These are phyloP conservation scores for Helostoma temminkii DNA, from an alignment of 2,797 vertebrate species.

Conservation along the genomic window DNA sequence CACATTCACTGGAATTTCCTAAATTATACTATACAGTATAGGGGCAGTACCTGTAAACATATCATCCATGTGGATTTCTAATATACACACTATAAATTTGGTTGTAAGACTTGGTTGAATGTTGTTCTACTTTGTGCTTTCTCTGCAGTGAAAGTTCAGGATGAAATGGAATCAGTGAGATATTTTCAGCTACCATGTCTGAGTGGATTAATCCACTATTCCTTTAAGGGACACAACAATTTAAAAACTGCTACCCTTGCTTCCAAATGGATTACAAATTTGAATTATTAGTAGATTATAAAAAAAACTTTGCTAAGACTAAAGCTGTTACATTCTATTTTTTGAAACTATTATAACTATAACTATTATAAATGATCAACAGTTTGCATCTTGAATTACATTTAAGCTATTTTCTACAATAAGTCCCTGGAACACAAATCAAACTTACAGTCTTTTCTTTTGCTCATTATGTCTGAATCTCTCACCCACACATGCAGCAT, in stretches of 20 bases:
- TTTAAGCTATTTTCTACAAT: too few relatives aligned
- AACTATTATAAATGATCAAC: constrained; percentile 1
- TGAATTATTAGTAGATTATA: constrained; percentile 22
- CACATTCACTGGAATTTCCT: too few relatives aligned
- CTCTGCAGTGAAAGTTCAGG: constrained; percentile 56
- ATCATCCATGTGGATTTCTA: neutral
- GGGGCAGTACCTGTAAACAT: neutral
- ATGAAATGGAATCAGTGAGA: constrained; percentile 67
- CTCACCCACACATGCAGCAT: constrained; percentile 23
- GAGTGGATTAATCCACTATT: constrained; percentile 74
- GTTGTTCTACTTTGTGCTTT: constrained; percentile 51
- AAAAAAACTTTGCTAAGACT: constrained; percentile 23
- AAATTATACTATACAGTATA: too few relatives aligned
- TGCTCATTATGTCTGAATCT: neutral
- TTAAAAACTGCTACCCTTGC: constrained; percentile 51
- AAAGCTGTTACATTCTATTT: too few relatives aligned
- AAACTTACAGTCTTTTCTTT: neutral
- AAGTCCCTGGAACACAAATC: neutral
- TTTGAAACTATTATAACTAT: neutral
- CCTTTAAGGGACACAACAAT: constrained; percentile 66
- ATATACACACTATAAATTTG: neutral
- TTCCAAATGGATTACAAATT: constrained; percentile 52
- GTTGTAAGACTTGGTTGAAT: constrained; percentile 14
- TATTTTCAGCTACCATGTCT: constrained; percentile 77
- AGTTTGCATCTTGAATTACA: constrained; percentile 18